A percentile compares a stretch with the other conserved stretches of the same genome.
Conservation (phyloP, 2,888 invertebrate genomes). For the Mongoloraphidia duomilia region DNA sequence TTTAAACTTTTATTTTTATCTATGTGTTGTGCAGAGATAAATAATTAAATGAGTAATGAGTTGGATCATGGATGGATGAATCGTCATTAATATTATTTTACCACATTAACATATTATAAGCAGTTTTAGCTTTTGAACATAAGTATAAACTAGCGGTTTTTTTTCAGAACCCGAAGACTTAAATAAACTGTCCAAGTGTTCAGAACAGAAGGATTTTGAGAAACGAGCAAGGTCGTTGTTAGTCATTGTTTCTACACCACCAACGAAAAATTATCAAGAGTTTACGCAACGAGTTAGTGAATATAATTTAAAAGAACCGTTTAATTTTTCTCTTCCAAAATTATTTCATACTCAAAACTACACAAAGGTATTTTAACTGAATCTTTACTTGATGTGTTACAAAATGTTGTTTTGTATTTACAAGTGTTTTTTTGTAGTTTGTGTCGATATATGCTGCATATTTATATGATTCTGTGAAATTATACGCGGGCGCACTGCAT, state of each 20-base stretch:
- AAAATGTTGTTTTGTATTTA: background rate
- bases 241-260: constrained; percentile 80
- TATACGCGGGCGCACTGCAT: constrained; percentile 80
- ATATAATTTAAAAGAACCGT: constrained; percentile 67
- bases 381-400: constrained; percentile 4
- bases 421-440: constrained; percentile 41
- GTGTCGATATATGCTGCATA: constrained; percentile 87
- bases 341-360: constrained; percentile 34
- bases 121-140: background rate
- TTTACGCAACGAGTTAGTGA: constrained; percentile 69
- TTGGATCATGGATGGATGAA: too few species aligned
- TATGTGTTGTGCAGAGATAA: too few species aligned
- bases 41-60: too few species aligned
- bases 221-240: constrained; percentile 69
- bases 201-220: constrained; percentile 44
- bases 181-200: constrained; percentile 42
- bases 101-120: background rate
- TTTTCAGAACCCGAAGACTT: constrained; percentile 37
- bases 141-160: background rate
- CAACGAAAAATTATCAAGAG: constrained; percentile 49
- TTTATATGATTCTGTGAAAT: constrained; percentile 83
- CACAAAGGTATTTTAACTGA: constrained; percentile 23
- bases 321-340: constrained; percentile 55
- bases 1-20: too few species aligned
- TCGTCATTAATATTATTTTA: too few species aligned